Percentiles rank a stretch among this genome's conserved stretches.
phyloP scores from a whole-genome alignment of 1,140 invertebrate genomes.

The Heliconius hewitsoni region DNA sequence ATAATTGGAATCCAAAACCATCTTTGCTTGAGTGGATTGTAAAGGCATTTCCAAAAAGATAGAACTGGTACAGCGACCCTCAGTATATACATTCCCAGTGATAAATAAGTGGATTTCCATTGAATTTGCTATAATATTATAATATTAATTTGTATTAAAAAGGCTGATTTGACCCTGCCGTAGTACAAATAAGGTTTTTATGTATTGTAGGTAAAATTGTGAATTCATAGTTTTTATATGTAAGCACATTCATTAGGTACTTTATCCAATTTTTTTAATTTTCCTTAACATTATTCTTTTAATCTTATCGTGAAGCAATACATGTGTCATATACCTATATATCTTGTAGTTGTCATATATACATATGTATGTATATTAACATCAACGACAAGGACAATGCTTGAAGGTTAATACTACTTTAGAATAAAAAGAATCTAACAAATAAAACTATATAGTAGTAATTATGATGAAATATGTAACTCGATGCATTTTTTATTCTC shows the following conservation, averaged over 20 bases:
- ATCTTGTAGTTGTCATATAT: not conserved
- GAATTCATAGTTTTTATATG: not conserved
- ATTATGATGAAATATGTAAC: not conserved
- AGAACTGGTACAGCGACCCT: slow-evolving; percentile 59
- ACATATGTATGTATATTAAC: not conserved
- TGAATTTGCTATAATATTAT: slow-evolving; percentile 57
- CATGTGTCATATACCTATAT: not conserved
- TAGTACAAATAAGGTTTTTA: not conserved
- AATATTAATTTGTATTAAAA: too few species aligned
- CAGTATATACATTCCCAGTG: slow-evolving; percentile 69
- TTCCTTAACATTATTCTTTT: not conserved
- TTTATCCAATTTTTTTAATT: not conserved
- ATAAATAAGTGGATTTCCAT: slow-evolving; percentile 66
- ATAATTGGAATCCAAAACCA: slow-evolving; percentile 73
- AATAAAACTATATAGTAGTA: not conserved
- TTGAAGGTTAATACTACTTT: not conserved
- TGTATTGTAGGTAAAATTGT: too few species aligned
- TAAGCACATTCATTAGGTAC: not conserved
- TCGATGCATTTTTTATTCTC: not conserved
- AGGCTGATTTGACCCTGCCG: not conserved
- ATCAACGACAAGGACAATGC: not conserved
- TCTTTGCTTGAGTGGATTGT: slow-evolving; percentile 62
- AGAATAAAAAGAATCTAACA: not conserved
- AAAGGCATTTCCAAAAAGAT: slow-evolving; percentile 61
- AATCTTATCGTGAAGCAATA: not conserved